phyloP scores from a whole-genome alignment of 2,888 invertebrate species.

The Caenorhabditis doughertyi region DNA sequence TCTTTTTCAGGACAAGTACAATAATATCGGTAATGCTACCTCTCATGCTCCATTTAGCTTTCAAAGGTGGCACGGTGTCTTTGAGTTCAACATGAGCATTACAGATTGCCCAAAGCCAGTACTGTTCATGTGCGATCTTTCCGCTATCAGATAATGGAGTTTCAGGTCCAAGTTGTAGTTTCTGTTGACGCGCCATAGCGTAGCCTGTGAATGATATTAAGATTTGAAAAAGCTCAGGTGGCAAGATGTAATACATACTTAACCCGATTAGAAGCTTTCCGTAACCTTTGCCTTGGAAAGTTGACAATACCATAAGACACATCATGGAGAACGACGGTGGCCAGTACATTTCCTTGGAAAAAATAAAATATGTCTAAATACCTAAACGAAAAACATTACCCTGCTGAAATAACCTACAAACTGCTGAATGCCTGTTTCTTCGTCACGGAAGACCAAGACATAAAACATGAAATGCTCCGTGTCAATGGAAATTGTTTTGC shows the following conservation, averaged over 20 bases:
- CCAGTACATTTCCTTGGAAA: not conserved
- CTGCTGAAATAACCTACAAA: constrained; percentile 10
- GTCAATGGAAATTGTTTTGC: not conserved
- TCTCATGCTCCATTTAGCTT: no score
- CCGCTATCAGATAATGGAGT: not conserved
- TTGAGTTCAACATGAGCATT: no score
- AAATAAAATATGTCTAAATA: no score
- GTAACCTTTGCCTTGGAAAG: not conserved
- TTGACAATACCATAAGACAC: not conserved
- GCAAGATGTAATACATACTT: not conserved
- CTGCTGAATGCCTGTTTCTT: no score
- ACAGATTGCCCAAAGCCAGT: not conserved
- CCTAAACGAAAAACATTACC: not conserved
- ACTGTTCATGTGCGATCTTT: not conserved
- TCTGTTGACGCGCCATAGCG: not conserved
- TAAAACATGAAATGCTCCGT: constrained; percentile 5
- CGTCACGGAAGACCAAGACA: not conserved
- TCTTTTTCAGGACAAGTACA: no score
- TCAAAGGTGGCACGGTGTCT: no score
- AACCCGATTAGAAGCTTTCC: not conserved
- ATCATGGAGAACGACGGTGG: not conserved
- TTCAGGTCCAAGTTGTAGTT: not conserved
- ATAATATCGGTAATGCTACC: no score
- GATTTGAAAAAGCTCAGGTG: not conserved
- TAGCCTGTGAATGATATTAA: not conserved